Percentiles rank a stretch among this genome's conserved stretches.
phyloP scores from a whole-genome alignment of 2,888 invertebrate genomes.

The Neria commutata region DNA sequence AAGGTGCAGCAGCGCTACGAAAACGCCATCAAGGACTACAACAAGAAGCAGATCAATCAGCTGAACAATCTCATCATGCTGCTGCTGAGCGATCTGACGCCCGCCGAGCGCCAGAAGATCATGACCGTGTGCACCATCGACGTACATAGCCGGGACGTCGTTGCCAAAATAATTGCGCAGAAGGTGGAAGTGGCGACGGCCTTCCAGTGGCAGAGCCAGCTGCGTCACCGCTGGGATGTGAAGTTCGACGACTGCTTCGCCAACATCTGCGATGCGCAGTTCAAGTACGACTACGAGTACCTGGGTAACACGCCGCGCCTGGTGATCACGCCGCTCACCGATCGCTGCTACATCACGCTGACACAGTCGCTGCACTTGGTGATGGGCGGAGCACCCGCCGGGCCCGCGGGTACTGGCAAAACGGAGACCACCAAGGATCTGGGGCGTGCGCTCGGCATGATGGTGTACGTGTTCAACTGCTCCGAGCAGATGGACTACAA shows the following conservation, averaged over 20 bases:
- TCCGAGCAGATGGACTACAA: constrained; percentile 98
- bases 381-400: constrained; percentile 97
- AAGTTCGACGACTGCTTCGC: constrained; percentile 82
- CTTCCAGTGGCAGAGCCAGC: constrained; percentile 91
- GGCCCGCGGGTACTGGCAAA: constrained; percentile 73
- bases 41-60: constrained; percentile 85
- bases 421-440: constrained; percentile 97
- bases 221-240: constrained; percentile 84
- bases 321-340: constrained; percentile 93
- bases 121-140: constrained; percentile 97
- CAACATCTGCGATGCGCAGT: constrained; percentile 94
- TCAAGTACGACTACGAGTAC: constrained; percentile 91
- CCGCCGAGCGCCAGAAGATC: constrained; percentile 89
- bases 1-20: constrained; percentile 92
- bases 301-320: constrained; percentile 91
- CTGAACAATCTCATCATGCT: constrained; percentile 82
- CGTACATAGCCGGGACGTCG: constrained; percentile 93
- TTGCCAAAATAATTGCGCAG: constrained; percentile 81
- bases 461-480: constrained; percentile 98
- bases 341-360: constrained; percentile 93
- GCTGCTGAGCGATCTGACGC: constrained; percentile 79
- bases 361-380: constrained; percentile 89
- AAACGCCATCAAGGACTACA: constrained; percentile 90
- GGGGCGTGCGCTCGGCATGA: constrained; percentile 90
- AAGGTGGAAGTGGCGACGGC: constrained; percentile 81